Evolutionary conservation across 1,140 invertebrate species (phyloP), one percentile per base, ranked within the genome.

Genomic region (Sipha flava): DNA sequence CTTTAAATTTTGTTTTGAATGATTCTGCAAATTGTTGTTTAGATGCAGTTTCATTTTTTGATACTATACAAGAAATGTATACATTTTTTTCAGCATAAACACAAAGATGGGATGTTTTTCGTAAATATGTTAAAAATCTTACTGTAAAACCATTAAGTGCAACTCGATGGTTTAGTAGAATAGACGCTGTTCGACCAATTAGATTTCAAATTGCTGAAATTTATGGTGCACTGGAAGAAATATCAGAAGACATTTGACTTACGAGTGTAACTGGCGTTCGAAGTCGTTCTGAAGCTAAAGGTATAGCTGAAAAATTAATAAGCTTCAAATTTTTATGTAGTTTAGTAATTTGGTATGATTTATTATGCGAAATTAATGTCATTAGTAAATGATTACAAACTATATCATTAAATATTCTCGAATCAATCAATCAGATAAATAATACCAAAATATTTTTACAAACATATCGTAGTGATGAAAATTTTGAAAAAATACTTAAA

Each of bases 21-120:
- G 81, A 81, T 82, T 83, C 83, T 26, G 84, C 83, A 72, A 83
- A 85, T 82, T 84, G 82, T n/a, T 83, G 81, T 81, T 79, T 80
- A 59, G 75, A 59, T 79, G 81, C 68, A 49, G 82, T 82, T 16
- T 64, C 68, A 62, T 84, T 83, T 70, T 83, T 84, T 81, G 70
- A 79, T 62, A 57, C 82, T 23, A 79, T 82, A 26, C 82, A 84
- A 81, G 26, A 34, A 79, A n/a, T 82, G 21, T 84, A 82, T 37
- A 80, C 23, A 34, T 83, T 82, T 79, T 84, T 84, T 62, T 82
- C 81, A 62, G 80, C 80, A 31, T 83, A 81, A 43, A 82, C 81
- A 66, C 43, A 82, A 12, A 79, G 82, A 70, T 83, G 81, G 79
- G 47, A 54, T 47, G 75, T 80, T 23, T 59, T 83, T 2, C 80